Percentiles rank a stretch among this genome's conserved stretches.
Conservation (phyloP, 2,113 vertebrate species). For the Petromus typicus region DNA sequence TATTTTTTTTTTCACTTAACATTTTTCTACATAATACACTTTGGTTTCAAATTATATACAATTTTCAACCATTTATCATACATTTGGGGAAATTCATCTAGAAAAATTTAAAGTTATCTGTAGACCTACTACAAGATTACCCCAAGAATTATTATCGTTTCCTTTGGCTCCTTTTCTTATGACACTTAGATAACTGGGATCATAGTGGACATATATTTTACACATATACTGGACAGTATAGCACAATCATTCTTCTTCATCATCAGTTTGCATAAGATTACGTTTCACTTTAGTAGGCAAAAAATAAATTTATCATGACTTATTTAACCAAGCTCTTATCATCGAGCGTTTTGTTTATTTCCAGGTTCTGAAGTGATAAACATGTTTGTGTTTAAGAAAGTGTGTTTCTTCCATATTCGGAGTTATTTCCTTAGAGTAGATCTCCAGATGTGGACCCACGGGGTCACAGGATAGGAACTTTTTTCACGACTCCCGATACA, state of each 20-base stretch:
- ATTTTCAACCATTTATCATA: slow-evolving; percentile 23
- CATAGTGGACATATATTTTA: background rate
- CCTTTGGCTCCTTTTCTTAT: background rate
- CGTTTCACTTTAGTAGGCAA: background rate
- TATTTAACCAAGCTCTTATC: slow-evolving; percentile 17
- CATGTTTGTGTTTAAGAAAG: slow-evolving; percentile 10
- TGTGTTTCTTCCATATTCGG: slow-evolving; percentile 8
- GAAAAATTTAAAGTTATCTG: slow-evolving; percentile 1
- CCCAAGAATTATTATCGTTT: background rate
- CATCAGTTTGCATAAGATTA: background rate
- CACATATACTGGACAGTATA: background rate
- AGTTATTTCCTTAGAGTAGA: slow-evolving; percentile 50
- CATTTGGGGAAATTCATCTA: background rate
- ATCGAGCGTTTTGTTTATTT: slow-evolving; percentile 5
- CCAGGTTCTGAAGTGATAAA: slow-evolving; percentile 42
- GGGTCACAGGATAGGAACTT: slow-evolving; percentile 72
- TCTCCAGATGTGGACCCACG: slow-evolving; percentile 70
- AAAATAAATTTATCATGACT: background rate
- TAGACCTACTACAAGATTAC: background rate
- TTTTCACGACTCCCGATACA: slow-evolving; percentile 61
- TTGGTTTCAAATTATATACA: background rate
- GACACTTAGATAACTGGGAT: slow-evolving; percentile 11
- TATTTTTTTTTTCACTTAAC: slow-evolving; percentile 11
- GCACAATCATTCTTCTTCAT: background rate
- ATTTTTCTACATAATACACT: background rate